A percentile compares a stretch with the other conserved stretches of the same genome.
phyloP scores from a whole-genome alignment of 2,113 vertebrate genomes.

The Sebastes schlegelii region DNA sequence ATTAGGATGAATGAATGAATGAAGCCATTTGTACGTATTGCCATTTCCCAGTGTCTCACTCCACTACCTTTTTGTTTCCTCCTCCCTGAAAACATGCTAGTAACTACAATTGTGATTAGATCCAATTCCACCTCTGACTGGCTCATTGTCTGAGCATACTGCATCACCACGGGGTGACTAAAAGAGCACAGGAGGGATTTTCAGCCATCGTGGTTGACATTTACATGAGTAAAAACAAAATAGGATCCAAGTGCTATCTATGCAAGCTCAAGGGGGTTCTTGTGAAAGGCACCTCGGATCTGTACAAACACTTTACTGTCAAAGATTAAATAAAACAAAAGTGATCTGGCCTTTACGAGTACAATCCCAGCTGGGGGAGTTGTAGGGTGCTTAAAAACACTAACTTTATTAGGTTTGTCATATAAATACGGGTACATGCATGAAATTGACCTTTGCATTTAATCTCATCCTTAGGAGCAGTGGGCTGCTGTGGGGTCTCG shows the following conservation, averaged over 20 bases:
- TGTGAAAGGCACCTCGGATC: slow-evolving; percentile 13
- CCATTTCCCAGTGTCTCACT: slow-evolving; percentile 46
- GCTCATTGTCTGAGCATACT: slow-evolving; percentile 26
- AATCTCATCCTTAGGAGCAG: too few species aligned
- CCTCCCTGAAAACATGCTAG: slow-evolving; percentile 46
- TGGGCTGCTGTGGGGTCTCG: too few species aligned
- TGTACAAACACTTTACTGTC: not conserved
- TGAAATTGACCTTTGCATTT: too few species aligned
- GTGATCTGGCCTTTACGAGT: not conserved
- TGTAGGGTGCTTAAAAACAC: too few species aligned
- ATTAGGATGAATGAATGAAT: slow-evolving; percentile 76
- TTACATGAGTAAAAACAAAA: slow-evolving; percentile 43
- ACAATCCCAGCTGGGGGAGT: too few species aligned
- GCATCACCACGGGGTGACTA: not conserved
- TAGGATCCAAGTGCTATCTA: not conserved
- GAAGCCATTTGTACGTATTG: slow-evolving; percentile 45
- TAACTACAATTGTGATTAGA: slow-evolving; percentile 30
- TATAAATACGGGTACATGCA: too few species aligned
- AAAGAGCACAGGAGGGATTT: slow-evolving; percentile 20
- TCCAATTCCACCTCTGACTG: slow-evolving; percentile 34
- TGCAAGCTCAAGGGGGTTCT: slow-evolving; percentile 4
- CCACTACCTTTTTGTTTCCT: slow-evolving; percentile 27
- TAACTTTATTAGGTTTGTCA: too few species aligned
- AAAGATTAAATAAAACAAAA: not conserved
- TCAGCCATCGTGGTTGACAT: slow-evolving; percentile 24